Evolutionary conservation across 2,113 vertebrate genomes (phyloP).

Genomic region (Ophthalmolycus amberensis): DNA sequence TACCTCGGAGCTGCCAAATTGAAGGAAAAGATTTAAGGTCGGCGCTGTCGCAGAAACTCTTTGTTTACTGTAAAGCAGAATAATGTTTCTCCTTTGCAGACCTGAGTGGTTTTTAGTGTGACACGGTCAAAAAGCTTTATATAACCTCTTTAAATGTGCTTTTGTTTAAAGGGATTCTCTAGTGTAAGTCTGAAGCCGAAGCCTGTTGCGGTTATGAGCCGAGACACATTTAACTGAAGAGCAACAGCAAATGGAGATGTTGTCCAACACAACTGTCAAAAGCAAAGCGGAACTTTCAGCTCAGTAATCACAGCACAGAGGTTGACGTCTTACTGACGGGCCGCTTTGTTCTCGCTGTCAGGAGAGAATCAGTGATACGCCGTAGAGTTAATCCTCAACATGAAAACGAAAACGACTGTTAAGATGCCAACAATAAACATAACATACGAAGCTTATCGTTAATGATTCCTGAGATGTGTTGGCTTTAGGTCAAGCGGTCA

Average conservation of each 20-base stretch:
- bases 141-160: not conserved
- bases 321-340: not conserved
- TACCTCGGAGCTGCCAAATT: not conserved
- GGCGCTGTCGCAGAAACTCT: not conserved
- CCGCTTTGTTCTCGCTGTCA: not conserved
- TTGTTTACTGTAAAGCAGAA: not conserved
- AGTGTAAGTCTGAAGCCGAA: not conserved
- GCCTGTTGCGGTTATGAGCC: not conserved
- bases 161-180: not conserved
- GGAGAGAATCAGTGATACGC: not conserved
- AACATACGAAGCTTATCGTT: not conserved
- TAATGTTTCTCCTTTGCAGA: not conserved
- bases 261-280: not conserved
- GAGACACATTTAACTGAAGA: not conserved
- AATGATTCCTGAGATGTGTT: not conserved
- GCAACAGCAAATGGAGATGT: not conserved
- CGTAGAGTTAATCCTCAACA: not conserved
- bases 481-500: not conserved
- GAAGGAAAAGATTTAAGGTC: conserved; percentile 3
- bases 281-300: not conserved
- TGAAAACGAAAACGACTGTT: not conserved
- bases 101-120: not conserved
- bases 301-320: not conserved
- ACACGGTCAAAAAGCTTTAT: not conserved
- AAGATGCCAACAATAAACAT: not conserved